phyloP scores from a whole-genome alignment of 2,888 invertebrate genomes.

The Lithophane socia region DNA sequence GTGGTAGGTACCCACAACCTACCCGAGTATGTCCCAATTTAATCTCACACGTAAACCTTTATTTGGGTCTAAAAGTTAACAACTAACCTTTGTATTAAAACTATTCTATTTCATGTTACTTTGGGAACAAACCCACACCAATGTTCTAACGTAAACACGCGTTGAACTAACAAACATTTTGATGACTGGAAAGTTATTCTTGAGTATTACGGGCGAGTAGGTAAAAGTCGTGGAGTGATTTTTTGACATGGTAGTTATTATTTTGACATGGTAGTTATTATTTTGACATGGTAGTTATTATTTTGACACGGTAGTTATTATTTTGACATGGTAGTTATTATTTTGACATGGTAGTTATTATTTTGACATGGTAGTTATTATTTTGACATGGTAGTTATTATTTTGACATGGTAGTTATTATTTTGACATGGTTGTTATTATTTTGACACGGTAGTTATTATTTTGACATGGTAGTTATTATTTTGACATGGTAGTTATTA shows the following conservation, averaged over 20 bases:
- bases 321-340: not conserved
- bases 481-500: too few relatives aligned
- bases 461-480: not conserved
- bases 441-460: too few relatives aligned
- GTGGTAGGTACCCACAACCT: not conserved
- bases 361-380: too few relatives aligned
- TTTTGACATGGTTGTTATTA: too few relatives aligned
- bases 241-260: too few relatives aligned
- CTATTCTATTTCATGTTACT: conserved; percentile 30
- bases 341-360: too few relatives aligned
- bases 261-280: too few relatives aligned
- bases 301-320: too few relatives aligned
- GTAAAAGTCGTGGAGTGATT: not conserved
- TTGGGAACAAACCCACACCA: conserved; percentile 3
- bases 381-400: too few relatives aligned
- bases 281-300: too few relatives aligned
- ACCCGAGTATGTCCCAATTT: not conserved
- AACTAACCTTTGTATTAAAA: conserved; percentile 15
- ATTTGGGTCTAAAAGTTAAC: conserved; percentile 21
- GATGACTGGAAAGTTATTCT: conserved; percentile 26
- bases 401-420: too few relatives aligned
- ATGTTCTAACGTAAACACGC: conserved; percentile 11
- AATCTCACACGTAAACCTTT: conserved; percentile 9
- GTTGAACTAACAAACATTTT: conserved; percentile 33
- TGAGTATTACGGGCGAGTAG: not conserved